These are phyloP conservation scores for Neolamprologus caudopunctatus DNA, from an alignment of 2,113 vertebrate genomes.

Conservation along the genomic window DNA sequence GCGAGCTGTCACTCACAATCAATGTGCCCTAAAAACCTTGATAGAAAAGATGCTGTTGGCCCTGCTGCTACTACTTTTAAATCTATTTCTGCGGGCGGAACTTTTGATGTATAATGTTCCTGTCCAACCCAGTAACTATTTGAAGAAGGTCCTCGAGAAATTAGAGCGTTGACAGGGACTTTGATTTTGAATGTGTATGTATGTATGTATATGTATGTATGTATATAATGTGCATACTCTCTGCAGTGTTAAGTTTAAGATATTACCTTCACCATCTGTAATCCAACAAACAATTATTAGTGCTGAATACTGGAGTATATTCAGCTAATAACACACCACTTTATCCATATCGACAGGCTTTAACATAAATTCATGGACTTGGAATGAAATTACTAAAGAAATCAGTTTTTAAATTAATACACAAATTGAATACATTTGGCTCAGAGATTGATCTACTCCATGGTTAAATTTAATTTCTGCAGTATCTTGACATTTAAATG, in stretches of 20 bases:
- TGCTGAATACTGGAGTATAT: background rate
- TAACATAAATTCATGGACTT: background rate
- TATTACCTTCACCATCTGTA: background rate
- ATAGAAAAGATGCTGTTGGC: constrained; percentile 43
- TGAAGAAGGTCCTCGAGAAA: constrained; percentile 10
- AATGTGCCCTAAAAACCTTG: constrained; percentile 56
- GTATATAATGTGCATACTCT: too few relatives aligned
- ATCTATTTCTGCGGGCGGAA: constrained; percentile 36
- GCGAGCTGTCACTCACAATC: constrained; percentile 57
- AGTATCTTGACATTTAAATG: background rate
- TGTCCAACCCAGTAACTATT: constrained; percentile 26
- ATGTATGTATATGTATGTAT: accelerated
- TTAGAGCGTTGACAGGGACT: background rate
- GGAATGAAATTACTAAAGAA: background rate
- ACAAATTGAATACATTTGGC: background rate
- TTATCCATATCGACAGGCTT: background rate
- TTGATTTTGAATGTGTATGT: background rate
- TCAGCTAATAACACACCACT: background rate
- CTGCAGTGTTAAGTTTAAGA: too few relatives aligned
- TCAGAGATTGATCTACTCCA: background rate
- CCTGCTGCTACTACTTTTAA: constrained; percentile 40
- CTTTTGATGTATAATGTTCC: constrained; percentile 10
- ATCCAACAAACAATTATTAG: background rate
- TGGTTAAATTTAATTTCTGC: background rate
- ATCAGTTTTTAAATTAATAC: background rate